phyloP scores from a whole-genome alignment of 2,888 invertebrate species.

The Xestoiulus laeticollis region DNA sequence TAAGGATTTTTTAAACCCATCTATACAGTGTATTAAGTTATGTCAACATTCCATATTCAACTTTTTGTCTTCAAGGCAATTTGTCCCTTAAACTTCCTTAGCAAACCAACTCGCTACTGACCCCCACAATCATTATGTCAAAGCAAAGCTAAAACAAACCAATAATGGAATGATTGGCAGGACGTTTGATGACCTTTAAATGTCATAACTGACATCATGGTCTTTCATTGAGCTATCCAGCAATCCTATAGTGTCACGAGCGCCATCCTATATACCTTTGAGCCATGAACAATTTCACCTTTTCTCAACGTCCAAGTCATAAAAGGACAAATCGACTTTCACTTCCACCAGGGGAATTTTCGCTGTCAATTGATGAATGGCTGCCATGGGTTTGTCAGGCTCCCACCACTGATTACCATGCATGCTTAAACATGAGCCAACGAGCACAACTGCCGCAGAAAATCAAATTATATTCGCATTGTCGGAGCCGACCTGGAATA shows the following conservation, averaged over 20 bases:
- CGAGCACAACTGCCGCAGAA: background rate
- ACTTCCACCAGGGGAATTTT: background rate
- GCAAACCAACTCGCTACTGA: no score
- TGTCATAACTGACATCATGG: no score
- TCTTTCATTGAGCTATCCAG: no score
- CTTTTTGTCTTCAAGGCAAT: no score
- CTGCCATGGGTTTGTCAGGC: conserved; percentile 11
- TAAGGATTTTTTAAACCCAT: background rate
- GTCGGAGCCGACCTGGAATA: background rate
- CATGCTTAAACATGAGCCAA: conserved; percentile 2
- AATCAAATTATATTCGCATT: conserved; percentile 23
- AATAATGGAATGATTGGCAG: no score
- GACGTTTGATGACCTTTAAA: no score
- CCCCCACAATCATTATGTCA: no score
- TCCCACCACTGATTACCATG: background rate
- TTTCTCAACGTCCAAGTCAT: background rate
- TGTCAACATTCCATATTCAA: no score
- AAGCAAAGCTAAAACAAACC: no score
- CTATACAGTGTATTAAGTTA: no score
- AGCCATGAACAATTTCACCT: background rate
- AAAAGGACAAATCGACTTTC: conserved; percentile 32
- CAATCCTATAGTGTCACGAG: background rate
- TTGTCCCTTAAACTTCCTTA: background rate
- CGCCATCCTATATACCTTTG: background rate
- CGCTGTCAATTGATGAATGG: background rate